phyloP scores from a whole-genome alignment of 2,797 vertebrate species.

The Nyctibius grandis region DNA sequence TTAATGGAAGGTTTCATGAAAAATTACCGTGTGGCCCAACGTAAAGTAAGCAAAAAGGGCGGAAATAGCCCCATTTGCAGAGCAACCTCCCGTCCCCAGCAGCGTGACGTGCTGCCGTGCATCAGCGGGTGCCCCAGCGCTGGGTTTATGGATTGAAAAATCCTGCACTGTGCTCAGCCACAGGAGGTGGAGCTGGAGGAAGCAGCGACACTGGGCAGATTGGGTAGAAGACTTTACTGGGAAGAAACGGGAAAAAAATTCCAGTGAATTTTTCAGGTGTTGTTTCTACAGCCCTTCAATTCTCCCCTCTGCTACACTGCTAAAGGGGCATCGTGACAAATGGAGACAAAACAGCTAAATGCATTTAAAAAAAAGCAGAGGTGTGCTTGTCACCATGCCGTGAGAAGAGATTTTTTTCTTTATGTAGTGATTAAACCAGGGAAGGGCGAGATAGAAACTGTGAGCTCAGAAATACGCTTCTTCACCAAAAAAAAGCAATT shows the following conservation, averaged over 20 bases:
- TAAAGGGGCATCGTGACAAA: not conserved
- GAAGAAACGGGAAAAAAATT: not conserved
- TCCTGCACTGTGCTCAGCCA: not conserved
- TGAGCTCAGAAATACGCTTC: not conserved
- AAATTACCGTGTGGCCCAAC: not conserved
- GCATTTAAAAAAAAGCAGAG: not conserved
- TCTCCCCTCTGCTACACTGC: not conserved
- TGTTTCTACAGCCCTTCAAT: not conserved
- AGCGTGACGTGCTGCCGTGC: accelerated
- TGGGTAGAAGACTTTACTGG: not conserved
- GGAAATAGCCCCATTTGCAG: accelerated
- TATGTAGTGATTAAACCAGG: not conserved
- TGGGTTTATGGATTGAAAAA: not conserved
- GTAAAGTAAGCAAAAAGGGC: not conserved
- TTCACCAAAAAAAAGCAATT: not conserved
- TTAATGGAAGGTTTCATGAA: accelerated
- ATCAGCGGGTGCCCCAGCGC: accelerated
- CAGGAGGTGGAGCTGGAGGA: not conserved
- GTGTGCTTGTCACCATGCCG: not conserved
- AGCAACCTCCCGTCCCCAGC: not conserved
- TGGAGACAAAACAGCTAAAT: not conserved
- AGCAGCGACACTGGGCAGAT: not conserved
- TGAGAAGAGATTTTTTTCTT: not conserved
- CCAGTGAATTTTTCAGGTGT: not conserved
- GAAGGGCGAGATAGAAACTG: not conserved